phyloP scores from a whole-genome alignment of 2,888 invertebrate species.

The Cremastinae sp. region DNA sequence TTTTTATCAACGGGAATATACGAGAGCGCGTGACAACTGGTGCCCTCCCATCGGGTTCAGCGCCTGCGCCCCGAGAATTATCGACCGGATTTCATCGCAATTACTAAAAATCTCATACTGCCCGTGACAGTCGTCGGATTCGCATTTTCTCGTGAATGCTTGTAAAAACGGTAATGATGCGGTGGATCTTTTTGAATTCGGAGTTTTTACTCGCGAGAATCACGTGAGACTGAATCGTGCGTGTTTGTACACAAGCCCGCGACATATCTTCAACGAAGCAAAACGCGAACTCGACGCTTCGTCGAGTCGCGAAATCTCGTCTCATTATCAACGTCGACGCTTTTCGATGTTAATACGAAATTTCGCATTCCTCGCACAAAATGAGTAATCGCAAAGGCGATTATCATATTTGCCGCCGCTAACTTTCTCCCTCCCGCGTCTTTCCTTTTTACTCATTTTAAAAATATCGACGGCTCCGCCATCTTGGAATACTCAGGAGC shows the following conservation, averaged over 20 bases:
- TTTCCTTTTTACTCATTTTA: constrained; percentile 6
- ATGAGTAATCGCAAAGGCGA: background rate
- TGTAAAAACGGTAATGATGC: constrained; percentile 25
- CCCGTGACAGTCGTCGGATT: constrained; percentile 11
- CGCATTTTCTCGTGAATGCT: background rate
- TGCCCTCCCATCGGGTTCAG: constrained; percentile 13
- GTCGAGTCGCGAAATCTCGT: background rate
- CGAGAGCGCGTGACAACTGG: constrained; percentile 11
- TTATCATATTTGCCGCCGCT: constrained; percentile 27
- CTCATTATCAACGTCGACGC: background rate
- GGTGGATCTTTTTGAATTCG: constrained; percentile 30
- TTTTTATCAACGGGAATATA: background rate
- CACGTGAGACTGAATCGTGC: constrained; percentile 22
- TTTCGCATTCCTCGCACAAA: background rate
- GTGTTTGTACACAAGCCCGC: background rate
- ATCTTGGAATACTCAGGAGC: constrained; percentile 31
- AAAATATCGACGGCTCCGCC: constrained; percentile 17
- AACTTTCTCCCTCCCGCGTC: background rate
- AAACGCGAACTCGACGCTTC: background rate
- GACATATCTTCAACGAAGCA: background rate
- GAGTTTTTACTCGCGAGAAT: constrained; percentile 43
- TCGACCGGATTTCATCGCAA: constrained; percentile 50
- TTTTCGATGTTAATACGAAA: background rate
- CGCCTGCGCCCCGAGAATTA: constrained; percentile 54
- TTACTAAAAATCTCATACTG: constrained; percentile 31